Percentiles rank a stretch among this genome's conserved stretches.
phyloP scores from a whole-genome alignment of 2,113 vertebrate genomes.

The Naja naja region DNA sequence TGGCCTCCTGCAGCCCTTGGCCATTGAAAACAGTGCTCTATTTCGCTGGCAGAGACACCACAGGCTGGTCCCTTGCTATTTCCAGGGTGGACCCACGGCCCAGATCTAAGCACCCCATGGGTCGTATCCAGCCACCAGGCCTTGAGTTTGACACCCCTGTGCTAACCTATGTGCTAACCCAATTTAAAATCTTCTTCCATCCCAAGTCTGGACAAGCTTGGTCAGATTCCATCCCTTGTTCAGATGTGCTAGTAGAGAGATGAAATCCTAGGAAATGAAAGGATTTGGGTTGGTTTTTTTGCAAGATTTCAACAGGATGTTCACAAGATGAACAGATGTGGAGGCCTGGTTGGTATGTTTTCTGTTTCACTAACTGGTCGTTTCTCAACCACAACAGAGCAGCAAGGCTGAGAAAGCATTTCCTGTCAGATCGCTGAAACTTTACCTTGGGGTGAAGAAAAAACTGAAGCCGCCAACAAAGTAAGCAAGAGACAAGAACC shows the following conservation, averaged over 20 bases:
- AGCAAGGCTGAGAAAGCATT: slow-evolving; percentile 86
- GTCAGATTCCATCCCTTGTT: background rate
- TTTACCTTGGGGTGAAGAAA: slow-evolving; percentile 90
- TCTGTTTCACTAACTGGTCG: slow-evolving; percentile 16
- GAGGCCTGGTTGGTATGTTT: slow-evolving; percentile 3
- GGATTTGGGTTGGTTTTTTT: background rate
- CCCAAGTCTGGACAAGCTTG: background rate
- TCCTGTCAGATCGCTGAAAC: slow-evolving; percentile 78
- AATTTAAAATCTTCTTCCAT: too few relatives aligned
- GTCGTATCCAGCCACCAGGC: too few relatives aligned
- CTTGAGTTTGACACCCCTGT: too few relatives aligned
- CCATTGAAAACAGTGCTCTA: too few relatives aligned
- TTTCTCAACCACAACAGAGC: slow-evolving; percentile 73
- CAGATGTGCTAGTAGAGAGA: background rate
- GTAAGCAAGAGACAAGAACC: slow-evolving; percentile 63
- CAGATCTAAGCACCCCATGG: too few relatives aligned
- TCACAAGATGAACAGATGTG: background rate
- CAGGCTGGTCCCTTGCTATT: too few relatives aligned
- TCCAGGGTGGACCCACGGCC: too few relatives aligned
- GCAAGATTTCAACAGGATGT: background rate
- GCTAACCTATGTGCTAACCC: too few relatives aligned
- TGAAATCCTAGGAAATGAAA: background rate
- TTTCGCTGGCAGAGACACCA: too few relatives aligned
- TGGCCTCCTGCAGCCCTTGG: too few relatives aligned
- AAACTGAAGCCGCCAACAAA: slow-evolving; percentile 89